phyloP scores from a whole-genome alignment of 2,797 vertebrate species.

The Rallus crepitans region DNA sequence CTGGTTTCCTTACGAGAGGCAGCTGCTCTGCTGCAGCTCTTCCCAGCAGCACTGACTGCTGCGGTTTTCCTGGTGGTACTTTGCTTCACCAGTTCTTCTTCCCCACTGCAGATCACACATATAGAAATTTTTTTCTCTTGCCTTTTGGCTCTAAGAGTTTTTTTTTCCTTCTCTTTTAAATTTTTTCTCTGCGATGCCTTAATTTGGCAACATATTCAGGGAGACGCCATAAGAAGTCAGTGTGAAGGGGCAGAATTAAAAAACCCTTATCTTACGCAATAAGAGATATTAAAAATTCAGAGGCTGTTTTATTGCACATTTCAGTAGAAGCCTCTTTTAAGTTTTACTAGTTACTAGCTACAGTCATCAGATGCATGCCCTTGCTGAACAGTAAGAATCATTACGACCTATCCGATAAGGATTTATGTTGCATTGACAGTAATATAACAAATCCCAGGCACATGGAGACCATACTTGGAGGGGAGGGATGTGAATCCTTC shows the following conservation, averaged over 20 bases:
- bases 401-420: background rate
- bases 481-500: background rate
- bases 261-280: background rate
- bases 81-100: background rate
- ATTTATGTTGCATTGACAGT: background rate
- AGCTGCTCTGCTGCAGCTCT: background rate
- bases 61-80: background rate
- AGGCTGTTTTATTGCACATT: background rate
- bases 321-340: slow-evolving; percentile 2
- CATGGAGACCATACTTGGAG: background rate
- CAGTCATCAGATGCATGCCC: background rate
- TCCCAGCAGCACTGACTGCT: background rate
- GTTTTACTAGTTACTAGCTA: background rate
- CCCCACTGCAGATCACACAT: background rate
- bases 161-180: background rate
- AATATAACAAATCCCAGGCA: slow-evolving; percentile 20
- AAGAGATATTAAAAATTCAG: background rate
- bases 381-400: background rate
- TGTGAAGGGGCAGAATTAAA: background rate
- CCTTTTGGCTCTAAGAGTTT: background rate
- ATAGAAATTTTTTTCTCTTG: background rate
- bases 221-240: background rate
- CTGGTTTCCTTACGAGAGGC: background rate
- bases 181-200: background rate
- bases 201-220: background rate